Conservation (phyloP, 2,888 invertebrate genomes). For the Bombyx huttoni region DNA sequence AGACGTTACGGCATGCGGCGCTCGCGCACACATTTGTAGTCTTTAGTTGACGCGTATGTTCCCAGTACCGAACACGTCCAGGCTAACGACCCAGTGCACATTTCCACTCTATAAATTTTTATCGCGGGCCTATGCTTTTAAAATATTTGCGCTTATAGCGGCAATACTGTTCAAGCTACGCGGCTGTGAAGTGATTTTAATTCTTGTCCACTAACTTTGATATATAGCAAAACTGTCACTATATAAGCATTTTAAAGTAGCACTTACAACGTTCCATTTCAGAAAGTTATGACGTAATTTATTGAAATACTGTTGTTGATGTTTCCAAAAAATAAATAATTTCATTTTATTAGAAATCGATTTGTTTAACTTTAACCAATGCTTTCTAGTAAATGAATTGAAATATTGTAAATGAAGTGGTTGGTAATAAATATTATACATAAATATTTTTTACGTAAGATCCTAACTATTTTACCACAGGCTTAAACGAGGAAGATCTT, state of each 20-base stretch:
- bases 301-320: not conserved
- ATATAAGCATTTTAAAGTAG: not conserved
- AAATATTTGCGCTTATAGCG: not conserved
- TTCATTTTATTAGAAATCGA: too few species aligned
- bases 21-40: constrained; percentile 31
- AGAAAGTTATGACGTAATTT: not conserved
- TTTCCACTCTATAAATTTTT: not conserved
- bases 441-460: too few species aligned
- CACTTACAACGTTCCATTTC: not conserved
- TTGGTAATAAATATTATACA: too few species aligned
- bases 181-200: not conserved
- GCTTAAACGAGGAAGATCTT: not conserved
- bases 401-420: too few species aligned
- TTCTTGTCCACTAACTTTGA: not conserved
- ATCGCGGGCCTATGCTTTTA: not conserved
- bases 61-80: constrained; percentile 38
- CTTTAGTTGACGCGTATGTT: constrained; percentile 52
- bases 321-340: too few species aligned
- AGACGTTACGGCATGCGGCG: constrained; percentile 36
- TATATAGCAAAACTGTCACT: not conserved
- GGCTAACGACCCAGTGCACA: constrained; percentile 14
- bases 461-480: too few species aligned
- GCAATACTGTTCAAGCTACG: not conserved
- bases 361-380: too few species aligned
- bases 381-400: too few species aligned